These are phyloP conservation scores for Sander vitreus DNA, from an alignment of 2,113 vertebrate species.

Conservation along the genomic window DNA sequence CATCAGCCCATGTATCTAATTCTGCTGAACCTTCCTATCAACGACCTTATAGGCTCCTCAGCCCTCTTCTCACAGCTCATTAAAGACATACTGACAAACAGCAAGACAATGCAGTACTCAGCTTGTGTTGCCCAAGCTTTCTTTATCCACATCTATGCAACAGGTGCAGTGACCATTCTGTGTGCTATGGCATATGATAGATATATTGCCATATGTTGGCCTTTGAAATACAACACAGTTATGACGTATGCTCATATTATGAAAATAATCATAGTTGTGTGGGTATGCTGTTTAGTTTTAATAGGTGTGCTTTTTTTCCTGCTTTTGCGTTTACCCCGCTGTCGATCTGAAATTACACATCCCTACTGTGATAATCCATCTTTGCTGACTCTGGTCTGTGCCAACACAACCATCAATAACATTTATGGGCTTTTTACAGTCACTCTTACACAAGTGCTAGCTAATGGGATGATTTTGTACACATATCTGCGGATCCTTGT, in stretches of 20 bases:
- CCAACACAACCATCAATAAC: constrained; percentile 76
- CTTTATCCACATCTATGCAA: constrained; percentile 81
- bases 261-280: constrained; percentile 70
- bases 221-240: constrained; percentile 78
- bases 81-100: constrained; percentile 66
- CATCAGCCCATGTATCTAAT: constrained; percentile 84
- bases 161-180: constrained; percentile 70
- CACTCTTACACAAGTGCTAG: constrained; percentile 46
- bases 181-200: constrained; percentile 84
- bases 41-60: constrained; percentile 80
- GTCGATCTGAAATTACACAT: constrained; percentile 66
- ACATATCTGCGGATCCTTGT: constrained; percentile 81
- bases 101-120: constrained; percentile 62
- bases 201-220: constrained; percentile 83
- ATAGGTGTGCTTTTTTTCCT: constrained; percentile 75
- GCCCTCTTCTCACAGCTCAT: constrained; percentile 74
- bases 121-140: constrained; percentile 81
- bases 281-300: constrained; percentile 65
- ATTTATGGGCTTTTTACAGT: constrained; percentile 65
- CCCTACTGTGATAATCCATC: constrained; percentile 80
- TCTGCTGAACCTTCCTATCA: constrained; percentile 79
- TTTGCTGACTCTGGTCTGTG: constrained; percentile 78
- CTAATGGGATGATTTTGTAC: constrained; percentile 63
- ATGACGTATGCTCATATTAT: constrained; percentile 75
- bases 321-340: constrained; percentile 79